A percentile compares a stretch with the other conserved stretches of the same genome.
Evolutionary conservation across 2,113 vertebrate genomes (phyloP).

Genomic region (Chaetodon auriga): DNA sequence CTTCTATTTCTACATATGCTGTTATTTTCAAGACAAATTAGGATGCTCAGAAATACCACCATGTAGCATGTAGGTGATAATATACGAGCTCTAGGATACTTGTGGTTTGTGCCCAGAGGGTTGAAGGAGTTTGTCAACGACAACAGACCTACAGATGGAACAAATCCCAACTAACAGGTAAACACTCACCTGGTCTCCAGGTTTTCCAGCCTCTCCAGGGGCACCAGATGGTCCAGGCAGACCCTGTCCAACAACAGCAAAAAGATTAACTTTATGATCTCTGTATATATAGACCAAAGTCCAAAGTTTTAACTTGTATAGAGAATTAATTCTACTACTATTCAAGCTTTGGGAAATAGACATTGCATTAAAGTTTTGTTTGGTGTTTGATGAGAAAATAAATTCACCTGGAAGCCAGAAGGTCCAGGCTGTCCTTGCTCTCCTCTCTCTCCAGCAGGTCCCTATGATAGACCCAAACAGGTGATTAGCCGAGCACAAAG

Average conservation of each 20-base stretch:
- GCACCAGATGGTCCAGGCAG: constrained; percentile 93
- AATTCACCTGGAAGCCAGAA: constrained; percentile 94
- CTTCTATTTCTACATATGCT: not conserved
- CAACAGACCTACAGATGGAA: not conserved
- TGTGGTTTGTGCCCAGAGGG: not conserved
- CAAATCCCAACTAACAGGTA: not conserved
- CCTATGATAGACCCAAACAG: constrained; percentile 79
- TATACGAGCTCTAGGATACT: not conserved
- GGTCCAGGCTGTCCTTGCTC: constrained; percentile 95
- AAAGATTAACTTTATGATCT: constrained; percentile 16
- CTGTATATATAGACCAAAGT: not conserved
- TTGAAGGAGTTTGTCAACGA: not conserved
- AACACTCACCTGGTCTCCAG: constrained; percentile 92
- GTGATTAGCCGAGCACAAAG: not conserved
- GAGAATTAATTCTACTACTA: not conserved
- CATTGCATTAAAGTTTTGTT: not conserved
- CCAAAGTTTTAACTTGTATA: too few species aligned
- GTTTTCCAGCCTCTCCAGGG: constrained; percentile 94
- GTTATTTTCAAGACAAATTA: not conserved
- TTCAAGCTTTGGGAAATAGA: fast-evolving
- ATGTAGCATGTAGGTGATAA: fast-evolving
- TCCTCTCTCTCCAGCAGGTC: constrained; percentile 94
- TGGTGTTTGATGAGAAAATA: not conserved
- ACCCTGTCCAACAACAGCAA: constrained; percentile 84
- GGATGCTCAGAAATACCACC: too few species aligned